phyloP scores from a whole-genome alignment of 1,140 invertebrate species.

The Cataglyphis hispanica region DNA sequence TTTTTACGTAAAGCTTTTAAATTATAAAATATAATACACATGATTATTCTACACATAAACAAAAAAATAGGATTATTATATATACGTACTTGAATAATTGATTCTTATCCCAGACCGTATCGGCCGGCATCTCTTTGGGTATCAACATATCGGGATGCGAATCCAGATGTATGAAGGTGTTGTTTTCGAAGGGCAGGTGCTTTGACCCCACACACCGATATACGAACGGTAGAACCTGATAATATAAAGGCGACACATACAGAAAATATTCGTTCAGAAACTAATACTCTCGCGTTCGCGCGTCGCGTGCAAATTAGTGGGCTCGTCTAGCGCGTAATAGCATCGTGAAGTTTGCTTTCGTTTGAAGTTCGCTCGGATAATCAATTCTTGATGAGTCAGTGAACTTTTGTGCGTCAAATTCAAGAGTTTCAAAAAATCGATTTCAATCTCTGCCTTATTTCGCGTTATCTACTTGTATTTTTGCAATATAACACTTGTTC shows the following conservation, averaged over 20 bases:
- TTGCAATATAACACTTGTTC: not conserved
- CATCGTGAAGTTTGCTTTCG: not conserved
- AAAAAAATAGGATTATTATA: not conserved
- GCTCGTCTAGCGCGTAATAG: not conserved
- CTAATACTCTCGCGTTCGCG: not conserved
- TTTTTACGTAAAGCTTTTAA: too few relatives aligned
- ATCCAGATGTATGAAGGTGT: slow-evolving; percentile 94
- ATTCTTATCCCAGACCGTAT: slow-evolving; percentile 89
- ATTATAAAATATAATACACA: too few relatives aligned
- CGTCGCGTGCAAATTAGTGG: not conserved
- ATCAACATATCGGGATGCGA: slow-evolving; percentile 96
- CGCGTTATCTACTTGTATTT: not conserved
- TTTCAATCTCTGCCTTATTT: not conserved
- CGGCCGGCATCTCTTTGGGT: slow-evolving; percentile 91
- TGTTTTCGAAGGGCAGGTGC: slow-evolving; percentile 91
- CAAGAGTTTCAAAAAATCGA: not conserved
- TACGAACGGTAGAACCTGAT: slow-evolving; percentile 89
- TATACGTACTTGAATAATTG: slow-evolving; percentile 85
- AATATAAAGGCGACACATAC: slow-evolving; percentile 8
- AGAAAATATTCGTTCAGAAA: not conserved
- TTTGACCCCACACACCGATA: slow-evolving; percentile 94
- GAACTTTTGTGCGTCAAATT: not conserved
- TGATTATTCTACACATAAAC: too few relatives aligned
- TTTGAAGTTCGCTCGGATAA: not conserved
- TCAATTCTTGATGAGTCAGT: not conserved